These are phyloP conservation scores for Syngnathoides biaculeatus DNA, from an alignment of 2,113 vertebrate species.

Conservation along the genomic window DNA sequence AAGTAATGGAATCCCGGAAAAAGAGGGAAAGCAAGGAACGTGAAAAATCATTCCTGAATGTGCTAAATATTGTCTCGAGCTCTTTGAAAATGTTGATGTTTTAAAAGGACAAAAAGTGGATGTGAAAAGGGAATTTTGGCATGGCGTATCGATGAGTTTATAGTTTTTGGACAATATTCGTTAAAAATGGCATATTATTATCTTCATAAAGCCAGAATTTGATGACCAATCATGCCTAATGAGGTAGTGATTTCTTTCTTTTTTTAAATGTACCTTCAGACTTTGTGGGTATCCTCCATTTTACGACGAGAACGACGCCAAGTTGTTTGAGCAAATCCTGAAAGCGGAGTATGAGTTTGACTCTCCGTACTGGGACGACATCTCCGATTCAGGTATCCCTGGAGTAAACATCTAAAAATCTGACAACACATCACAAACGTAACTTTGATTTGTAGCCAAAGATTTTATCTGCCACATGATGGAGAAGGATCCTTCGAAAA, in stretches of 20 bases:
- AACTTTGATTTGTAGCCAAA: constrained; percentile 78
- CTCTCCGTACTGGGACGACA: constrained; percentile 98
- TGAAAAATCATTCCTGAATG: too few species aligned
- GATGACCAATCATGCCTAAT: not conserved
- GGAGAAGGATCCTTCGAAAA: constrained; percentile 90
- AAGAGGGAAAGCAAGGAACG: too few species aligned
- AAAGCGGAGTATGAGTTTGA: constrained; percentile 97
- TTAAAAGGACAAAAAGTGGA: too few species aligned
- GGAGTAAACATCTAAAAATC: not conserved
- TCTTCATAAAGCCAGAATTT: not conserved
- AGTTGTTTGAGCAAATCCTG: constrained; percentile 96
- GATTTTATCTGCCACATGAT: constrained; percentile 96
- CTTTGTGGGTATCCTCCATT: constrained; percentile 96
- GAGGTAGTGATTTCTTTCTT: accelerated
- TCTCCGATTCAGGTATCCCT: constrained; percentile 90
- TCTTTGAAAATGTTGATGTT: too few species aligned
- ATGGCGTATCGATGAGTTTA: not conserved
- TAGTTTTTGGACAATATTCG: not conserved
- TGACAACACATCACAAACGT: not conserved
- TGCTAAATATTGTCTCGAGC: too few species aligned
- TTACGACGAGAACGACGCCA: constrained; percentile 95
- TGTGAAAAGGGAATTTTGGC: not conserved
- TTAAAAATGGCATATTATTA: not conserved
- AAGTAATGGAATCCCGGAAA: too few species aligned
- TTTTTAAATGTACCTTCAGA: constrained; percentile 59